These are phyloP conservation scores for Lordiphosa mommai DNA, from an alignment of 1,140 invertebrate genomes.

Conservation along the genomic window DNA sequence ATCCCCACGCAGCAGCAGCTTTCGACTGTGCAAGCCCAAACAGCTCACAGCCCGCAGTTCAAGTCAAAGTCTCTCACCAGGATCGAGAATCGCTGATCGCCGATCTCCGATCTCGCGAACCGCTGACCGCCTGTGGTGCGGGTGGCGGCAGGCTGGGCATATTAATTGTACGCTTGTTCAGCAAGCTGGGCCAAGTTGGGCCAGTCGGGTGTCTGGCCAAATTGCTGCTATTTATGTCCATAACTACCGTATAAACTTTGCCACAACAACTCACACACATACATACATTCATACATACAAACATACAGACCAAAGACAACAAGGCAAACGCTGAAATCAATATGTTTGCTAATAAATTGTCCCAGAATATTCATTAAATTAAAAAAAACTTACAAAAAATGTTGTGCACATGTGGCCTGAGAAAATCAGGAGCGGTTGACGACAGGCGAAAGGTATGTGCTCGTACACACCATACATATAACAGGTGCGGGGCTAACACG, in stretches of 20 bases:
- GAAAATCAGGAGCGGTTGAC: constrained; percentile 32
- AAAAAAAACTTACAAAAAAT: constrained; percentile 63
- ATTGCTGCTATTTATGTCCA: constrained; percentile 79
- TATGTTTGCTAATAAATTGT: constrained; percentile 78
- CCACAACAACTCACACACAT: constrained; percentile 45
- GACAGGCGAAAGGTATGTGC: not conserved
- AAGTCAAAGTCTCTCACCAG: constrained; percentile 35
- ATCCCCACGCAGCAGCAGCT: constrained; percentile 57
- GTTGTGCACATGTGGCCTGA: constrained; percentile 22
- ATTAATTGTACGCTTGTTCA: constrained; percentile 74
- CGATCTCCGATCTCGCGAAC: constrained; percentile 1
- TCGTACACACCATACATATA: too few species aligned
- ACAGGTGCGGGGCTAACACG: too few species aligned
- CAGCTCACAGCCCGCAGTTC: not conserved
- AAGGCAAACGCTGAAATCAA: constrained; percentile 78
- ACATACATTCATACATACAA: constrained; percentile 37
- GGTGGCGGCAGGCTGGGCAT: constrained; percentile 65
- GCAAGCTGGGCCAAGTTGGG: constrained; percentile 36
- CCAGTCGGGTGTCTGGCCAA: constrained; percentile 74
- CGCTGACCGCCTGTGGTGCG: constrained; percentile 56
- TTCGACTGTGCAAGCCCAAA: constrained; percentile 9
- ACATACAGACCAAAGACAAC: constrained; percentile 37
- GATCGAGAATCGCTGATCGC: constrained; percentile 11
- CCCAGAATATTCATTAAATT: constrained; percentile 79
- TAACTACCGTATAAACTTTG: constrained; percentile 79